Conservation (phyloP, 2,113 vertebrate genomes). For the Ptilorrhoa leucosticta region DNA sequence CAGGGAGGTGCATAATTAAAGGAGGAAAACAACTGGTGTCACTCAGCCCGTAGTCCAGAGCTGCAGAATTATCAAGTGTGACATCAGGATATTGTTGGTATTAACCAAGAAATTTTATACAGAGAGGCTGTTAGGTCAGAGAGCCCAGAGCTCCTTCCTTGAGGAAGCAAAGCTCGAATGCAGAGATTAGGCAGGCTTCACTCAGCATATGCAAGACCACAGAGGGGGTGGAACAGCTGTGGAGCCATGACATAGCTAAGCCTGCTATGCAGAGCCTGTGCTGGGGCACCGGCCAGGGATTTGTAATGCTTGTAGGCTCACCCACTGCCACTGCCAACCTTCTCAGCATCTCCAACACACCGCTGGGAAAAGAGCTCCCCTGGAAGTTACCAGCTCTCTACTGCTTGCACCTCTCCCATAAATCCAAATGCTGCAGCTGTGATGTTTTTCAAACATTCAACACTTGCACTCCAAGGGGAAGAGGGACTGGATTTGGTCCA, state of each 20-base stretch:
- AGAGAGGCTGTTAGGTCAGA: not conserved
- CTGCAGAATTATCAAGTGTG: not conserved
- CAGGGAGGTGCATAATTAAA: not conserved
- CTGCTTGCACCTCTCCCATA: not conserved
- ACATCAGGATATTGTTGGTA: not conserved
- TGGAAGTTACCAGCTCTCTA: not conserved
- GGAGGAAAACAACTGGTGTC: not conserved
- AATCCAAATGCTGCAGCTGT: not conserved
- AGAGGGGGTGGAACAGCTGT: slow-evolving; percentile 6
- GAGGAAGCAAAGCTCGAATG: not conserved
- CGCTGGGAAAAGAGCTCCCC: not conserved
- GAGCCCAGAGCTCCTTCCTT: not conserved
- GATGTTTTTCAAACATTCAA: not conserved
- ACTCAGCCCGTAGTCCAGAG: not conserved
- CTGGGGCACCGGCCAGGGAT: not conserved
- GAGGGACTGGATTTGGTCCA: not conserved
- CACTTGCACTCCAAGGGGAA: not conserved
- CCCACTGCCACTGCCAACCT: not conserved
- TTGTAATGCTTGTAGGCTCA: not conserved
- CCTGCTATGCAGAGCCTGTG: not conserved
- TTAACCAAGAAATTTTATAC: not conserved
- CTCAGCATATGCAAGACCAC: not conserved
- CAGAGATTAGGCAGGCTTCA: not conserved
- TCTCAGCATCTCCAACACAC: not conserved
- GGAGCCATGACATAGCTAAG: not conserved